Base-by-base conservation (phyloP, 2,888 invertebrate genomes). In the Pyrgus malvae region DNA sequence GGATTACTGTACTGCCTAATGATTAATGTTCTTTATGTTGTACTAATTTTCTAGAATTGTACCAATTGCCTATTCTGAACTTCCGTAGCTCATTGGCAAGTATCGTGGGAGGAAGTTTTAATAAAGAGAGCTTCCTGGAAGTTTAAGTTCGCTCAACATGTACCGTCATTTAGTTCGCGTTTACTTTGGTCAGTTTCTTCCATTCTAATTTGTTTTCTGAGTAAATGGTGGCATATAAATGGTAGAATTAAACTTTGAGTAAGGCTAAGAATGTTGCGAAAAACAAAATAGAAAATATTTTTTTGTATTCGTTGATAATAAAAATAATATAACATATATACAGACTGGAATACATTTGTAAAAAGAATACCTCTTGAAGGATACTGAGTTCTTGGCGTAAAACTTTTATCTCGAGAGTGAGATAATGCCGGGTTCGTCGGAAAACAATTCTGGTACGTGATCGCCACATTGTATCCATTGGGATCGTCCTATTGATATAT, bases 391-490 rank as follows among this genome's bases (percentile, higher is more conserved):
- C 40, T 46, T 54, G 17, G 46, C 33, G 45, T 40, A 40, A 54
- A 54, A 54, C 40, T 54, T 46, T 54, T 54, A 54, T 54, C 53
- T 54, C 38, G 46, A 33, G 66, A 66, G 69, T 64, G 64, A 68
- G 75, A 76, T 80, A 80, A 78, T 76, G 72, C 67, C 64, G 72
- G 78, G 77, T 78, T 69, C 68, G 73, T 75, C 68, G 80, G 75
- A 83, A 84, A 85, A 83, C 83, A 84, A 76, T 80, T 71, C 70
- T 68, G 65, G 73, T 77, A 83, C 84, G 84, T 85, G 84, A 83
- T 78, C 80, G 72, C 73, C 70, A 74, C 77, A 74, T 70, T 76
- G 74, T 74, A 78, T 77, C 80, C 78, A 74, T 63, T 45, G 64
- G 64, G 67, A 72, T 66, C 72, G 71, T 63, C 72, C 63, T 72